These are phyloP conservation scores for Calyptommatus sinebrachiatus DNA, from an alignment of 2,113 vertebrate genomes.

Conservation along the genomic window DNA sequence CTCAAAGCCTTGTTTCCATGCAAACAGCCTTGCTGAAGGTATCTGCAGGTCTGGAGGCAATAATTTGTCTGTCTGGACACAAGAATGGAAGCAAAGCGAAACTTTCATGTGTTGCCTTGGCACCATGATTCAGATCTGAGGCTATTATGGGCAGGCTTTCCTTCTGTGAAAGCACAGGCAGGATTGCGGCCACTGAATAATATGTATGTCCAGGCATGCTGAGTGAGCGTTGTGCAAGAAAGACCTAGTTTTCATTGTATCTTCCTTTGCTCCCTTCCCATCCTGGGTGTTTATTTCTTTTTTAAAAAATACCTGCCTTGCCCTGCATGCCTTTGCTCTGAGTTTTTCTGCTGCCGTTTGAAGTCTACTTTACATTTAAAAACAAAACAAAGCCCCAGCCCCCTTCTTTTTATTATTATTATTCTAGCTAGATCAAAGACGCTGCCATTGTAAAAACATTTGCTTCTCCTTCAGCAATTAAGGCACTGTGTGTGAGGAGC, in stretches of 20 bases:
- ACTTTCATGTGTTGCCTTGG: not conserved
- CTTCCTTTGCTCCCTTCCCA: not conserved
- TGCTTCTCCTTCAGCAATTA: slow-evolving; percentile 5
- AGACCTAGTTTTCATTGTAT: not conserved
- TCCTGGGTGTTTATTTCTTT: not conserved
- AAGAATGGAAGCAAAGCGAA: not conserved
- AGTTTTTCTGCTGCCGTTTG: not conserved
- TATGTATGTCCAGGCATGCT: not conserved
- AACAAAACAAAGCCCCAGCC: not conserved
- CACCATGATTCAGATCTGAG: not conserved
- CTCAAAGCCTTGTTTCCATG: not conserved
- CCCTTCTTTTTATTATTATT: not conserved
- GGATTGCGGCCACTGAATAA: not conserved
- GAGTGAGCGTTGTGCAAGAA: too few species aligned
- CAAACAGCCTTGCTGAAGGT: not conserved
- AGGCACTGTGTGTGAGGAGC: not conserved
- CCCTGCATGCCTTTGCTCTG: not conserved
- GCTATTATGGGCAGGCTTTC: not conserved
- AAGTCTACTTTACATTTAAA: slow-evolving; percentile 2
- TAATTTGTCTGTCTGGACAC: slow-evolving; percentile 15
- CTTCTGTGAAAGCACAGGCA: too few species aligned
- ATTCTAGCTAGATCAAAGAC: slow-evolving; percentile 10
- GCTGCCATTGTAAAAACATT: slow-evolving; percentile 1
- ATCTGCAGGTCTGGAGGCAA: not conserved
- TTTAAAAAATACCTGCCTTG: not conserved